Evolutionary conservation across 2,797 vertebrate species (phyloP).

Genomic region (Cuculus canorus): DNA sequence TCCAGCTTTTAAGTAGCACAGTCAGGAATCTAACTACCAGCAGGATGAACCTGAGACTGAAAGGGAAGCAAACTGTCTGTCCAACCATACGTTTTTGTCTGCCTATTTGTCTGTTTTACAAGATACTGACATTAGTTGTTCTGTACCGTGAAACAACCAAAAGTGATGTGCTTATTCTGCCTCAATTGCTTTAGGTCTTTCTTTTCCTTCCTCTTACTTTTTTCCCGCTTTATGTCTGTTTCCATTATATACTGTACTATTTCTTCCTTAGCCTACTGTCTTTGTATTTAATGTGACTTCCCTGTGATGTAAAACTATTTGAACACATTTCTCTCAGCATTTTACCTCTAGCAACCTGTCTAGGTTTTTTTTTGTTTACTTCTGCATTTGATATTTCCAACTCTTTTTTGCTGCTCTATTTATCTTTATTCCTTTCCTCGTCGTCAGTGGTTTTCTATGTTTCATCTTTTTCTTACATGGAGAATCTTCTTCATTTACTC

Average conservation of each 20-base stretch:
- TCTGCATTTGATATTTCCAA: background rate
- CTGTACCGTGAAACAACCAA: background rate
- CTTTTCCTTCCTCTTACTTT: background rate
- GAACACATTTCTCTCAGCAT: constrained; percentile 14
- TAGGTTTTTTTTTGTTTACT: background rate
- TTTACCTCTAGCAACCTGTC: background rate
- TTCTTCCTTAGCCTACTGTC: background rate
- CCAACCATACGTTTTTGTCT: background rate
- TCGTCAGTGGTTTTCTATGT: background rate
- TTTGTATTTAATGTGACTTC: constrained; percentile 5
- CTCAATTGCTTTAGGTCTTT: background rate
- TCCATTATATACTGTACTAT: background rate
- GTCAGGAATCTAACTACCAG: background rate
- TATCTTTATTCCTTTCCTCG: background rate
- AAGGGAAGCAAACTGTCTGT: background rate
- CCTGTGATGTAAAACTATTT: background rate
- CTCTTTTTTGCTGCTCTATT: background rate
- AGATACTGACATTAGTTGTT: background rate
- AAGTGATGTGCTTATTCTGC: constrained; percentile 1
- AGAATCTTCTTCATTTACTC: background rate
- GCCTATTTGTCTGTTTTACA: constrained; percentile 12
- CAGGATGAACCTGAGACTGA: background rate
- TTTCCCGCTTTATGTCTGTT: background rate
- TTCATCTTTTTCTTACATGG: background rate
- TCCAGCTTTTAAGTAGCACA: background rate